phyloP scores from a whole-genome alignment of 2,797 vertebrate genomes.

The Pteropus rufus region DNA sequence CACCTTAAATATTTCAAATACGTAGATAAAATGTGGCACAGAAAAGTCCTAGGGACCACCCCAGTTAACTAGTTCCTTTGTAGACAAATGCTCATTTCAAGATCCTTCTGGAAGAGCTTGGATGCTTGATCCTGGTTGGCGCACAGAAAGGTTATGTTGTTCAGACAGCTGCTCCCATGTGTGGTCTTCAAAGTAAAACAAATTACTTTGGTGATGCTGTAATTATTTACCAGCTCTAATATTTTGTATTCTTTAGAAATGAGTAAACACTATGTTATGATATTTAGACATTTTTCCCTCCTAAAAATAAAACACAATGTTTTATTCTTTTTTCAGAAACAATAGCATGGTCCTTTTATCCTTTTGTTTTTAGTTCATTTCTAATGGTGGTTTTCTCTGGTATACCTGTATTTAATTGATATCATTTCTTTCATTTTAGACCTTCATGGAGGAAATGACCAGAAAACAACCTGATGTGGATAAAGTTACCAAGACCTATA shows the following conservation, averaged over 20 bases:
- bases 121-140: neutral
- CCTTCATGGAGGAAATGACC: conserved; percentile 99
- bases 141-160: neutral
- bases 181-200: neutral
- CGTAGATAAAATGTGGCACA: neutral
- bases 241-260: neutral
- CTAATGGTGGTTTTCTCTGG: neutral
- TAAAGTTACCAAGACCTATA: conserved; percentile 99
- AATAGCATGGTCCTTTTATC: neutral
- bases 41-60: neutral
- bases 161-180: neutral
- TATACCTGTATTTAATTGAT: conserved; percentile 50
- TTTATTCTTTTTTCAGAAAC: neutral
- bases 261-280: neutral
- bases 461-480: conserved; percentile 99
- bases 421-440: conserved; percentile 82
- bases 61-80: neutral
- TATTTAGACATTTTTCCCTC: neutral
- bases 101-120: neutral
- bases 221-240: neutral
- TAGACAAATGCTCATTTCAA: neutral
- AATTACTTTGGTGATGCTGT: neutral
- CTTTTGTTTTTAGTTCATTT: conserved; percentile 26
- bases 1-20: neutral
- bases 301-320: neutral